Conservation (phyloP, 2,888 invertebrate genomes). For the Horisme vitalbata region DNA sequence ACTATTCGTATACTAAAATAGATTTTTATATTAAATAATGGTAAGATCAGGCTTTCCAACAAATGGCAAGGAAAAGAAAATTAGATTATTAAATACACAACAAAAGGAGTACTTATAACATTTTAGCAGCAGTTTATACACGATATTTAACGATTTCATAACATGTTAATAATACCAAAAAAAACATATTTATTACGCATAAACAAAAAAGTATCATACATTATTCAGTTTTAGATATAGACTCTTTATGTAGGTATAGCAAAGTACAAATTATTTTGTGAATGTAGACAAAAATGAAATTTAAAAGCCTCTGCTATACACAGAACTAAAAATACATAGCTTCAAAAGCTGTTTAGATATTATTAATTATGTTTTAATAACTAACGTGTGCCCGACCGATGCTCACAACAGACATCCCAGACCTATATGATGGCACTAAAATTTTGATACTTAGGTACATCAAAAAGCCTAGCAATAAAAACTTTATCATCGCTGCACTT, state of each 20-base stretch:
- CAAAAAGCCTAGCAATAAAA: conserved; percentile 33
- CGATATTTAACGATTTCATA: too few species aligned
- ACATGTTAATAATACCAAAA: too few species aligned
- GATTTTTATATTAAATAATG: conserved; percentile 39
- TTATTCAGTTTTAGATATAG: too few species aligned
- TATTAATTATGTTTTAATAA: conserved; percentile 7
- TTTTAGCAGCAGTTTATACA: neutral
- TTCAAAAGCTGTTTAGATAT: conserved; percentile 19
- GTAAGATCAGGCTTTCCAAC: conserved; percentile 54
- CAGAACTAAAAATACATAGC: conserved; percentile 7
- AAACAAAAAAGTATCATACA: too few species aligned
- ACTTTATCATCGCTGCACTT: conserved; percentile 42
- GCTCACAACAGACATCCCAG: conserved; percentile 28
- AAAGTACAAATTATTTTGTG: too few species aligned
- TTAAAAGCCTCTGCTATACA: neutral
- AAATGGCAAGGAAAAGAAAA: conserved; percentile 27
- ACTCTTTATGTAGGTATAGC: too few species aligned
- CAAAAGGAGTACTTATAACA: conserved; percentile 4
- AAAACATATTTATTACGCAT: too few species aligned
- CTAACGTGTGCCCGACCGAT: conserved; percentile 27
- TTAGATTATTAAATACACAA: neutral
- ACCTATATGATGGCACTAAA: conserved; percentile 46
- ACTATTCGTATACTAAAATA: conserved; percentile 33
- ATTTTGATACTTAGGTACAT: conserved; percentile 41
- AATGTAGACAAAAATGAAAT: neutral